Percentiles rank a stretch among this genome's conserved stretches.
Conservation (phyloP, 2,888 invertebrate species). For the Mayetiola destructor region DNA sequence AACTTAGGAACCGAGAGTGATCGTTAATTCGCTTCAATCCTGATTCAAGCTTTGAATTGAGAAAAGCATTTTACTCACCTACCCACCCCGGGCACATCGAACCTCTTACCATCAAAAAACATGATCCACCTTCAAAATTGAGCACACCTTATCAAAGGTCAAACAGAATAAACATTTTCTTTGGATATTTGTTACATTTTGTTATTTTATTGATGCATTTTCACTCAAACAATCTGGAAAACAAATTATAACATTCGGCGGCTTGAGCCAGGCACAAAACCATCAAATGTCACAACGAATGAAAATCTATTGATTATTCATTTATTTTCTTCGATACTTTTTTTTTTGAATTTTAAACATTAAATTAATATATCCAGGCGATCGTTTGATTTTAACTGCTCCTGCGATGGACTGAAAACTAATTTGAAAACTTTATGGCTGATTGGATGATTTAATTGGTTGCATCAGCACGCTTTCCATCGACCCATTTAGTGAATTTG, state of each 20-base stretch:
- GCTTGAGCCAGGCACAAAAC: neutral
- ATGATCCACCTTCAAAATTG: too few species aligned
- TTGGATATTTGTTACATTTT: conserved; percentile 2
- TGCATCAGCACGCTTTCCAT: conserved; percentile 50
- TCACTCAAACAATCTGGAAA: too few species aligned
- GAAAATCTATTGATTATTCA: neutral
- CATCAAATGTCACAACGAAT: neutral
- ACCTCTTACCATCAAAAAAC: too few species aligned
- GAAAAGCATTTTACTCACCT: too few species aligned
- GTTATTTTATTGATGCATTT: neutral
- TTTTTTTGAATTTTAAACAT: neutral
- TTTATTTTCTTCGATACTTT: neutral
- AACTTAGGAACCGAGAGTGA: too few species aligned
- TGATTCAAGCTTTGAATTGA: too few species aligned
- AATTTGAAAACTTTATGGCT: conserved; percentile 50
- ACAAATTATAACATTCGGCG: too few species aligned
- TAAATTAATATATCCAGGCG: too few species aligned
- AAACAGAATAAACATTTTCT: too few species aligned
- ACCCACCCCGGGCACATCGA: too few species aligned
- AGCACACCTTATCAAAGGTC: too few species aligned
- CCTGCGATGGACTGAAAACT: neutral
- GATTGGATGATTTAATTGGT: conserved; percentile 26
- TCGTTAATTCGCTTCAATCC: too few species aligned
- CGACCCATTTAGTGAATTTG: conserved; percentile 75
- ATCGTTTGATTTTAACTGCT: neutral